Base-by-base conservation (phyloP, 1,140 invertebrate species). In the Sarcophaga peregrina region DNA sequence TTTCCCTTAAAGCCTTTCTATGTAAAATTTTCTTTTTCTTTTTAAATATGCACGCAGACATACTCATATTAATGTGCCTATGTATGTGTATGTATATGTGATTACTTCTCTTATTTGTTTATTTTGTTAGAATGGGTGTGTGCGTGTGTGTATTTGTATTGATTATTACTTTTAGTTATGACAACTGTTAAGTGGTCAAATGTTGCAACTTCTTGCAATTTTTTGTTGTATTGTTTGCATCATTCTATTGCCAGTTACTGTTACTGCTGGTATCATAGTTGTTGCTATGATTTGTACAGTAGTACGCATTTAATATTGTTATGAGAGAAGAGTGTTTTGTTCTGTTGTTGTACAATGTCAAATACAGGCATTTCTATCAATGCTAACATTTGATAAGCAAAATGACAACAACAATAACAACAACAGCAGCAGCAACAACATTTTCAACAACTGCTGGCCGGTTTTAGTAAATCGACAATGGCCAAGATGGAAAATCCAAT, bases 321-420 rank as follows among this genome's bases (percentile, higher is more conserved):
- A 1, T 37, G 25, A 37, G 25, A 2, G 25, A 37, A 4, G 15
- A 9, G 15, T 62, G 58, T 62, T 25, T 68, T 7, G 20, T 68
- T 20, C 20, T 68, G 62, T 78, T 78, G 75, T 50, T 25, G 1
- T 2, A 78, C 47, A 78, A 52, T 78, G 75, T 78, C 75, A 68
- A 68, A 68, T 68, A 20, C 62, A 75, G 73, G 20, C 47, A 78
- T 78, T 78, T 78, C 47, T 52, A 50, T 78, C 75, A 78, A 20
- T 78, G 75, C 75, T 50, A 78, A 50, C 48, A 50, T 78, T 78
- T 78, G 75, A 78, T 78, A 78, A 25, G 62, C 62, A 20, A 37
- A 37, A 25, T 68, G 0, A n/a, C 62, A 62, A 62, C 11, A n/a
- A 62, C 0, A 76, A 76, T 45, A 76, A 46, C 68, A 73, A 73